phyloP scores from a whole-genome alignment of 2,797 vertebrate species.

The Phataginus tricuspis region DNA sequence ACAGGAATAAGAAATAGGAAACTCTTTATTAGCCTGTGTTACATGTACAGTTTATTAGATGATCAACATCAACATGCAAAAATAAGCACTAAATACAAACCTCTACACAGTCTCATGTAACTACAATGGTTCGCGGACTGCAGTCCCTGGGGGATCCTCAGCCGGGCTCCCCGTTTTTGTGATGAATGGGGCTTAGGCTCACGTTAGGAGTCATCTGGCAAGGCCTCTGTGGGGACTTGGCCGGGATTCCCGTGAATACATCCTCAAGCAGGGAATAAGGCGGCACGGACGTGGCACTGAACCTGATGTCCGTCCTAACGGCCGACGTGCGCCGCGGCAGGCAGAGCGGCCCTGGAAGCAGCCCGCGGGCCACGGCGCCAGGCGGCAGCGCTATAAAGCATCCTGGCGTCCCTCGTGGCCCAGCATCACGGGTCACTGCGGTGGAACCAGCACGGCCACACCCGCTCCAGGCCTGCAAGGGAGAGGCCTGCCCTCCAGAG shows the following conservation, averaged over 20 bases:
- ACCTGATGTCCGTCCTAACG: conserved; percentile 71
- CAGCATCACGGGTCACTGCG: too few relatives aligned
- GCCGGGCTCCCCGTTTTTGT: conserved; percentile 84
- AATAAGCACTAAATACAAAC: conserved; percentile 92
- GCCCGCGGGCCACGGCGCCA: too few relatives aligned
- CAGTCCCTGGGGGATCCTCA: conserved; percentile 80
- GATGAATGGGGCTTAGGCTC: conserved; percentile 82
- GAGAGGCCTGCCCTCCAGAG: too few relatives aligned
- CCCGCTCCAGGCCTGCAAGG: too few relatives aligned
- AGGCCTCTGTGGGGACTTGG: conserved; percentile 86
- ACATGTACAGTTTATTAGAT: conserved; percentile 95
- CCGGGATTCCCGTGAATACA: conserved; percentile 87
- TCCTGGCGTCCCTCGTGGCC: accelerated
- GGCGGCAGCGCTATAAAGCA: too few relatives aligned
- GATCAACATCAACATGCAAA: conserved; percentile 96
- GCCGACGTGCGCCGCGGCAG: background rate
- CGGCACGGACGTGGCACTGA: conserved; percentile 87
- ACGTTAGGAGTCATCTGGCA: conserved; percentile 84
- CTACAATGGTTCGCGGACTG: conserved; percentile 82
- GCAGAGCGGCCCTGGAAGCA: background rate
- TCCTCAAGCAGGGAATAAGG: conserved; percentile 90
- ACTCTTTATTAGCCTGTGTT: conserved; percentile 88
- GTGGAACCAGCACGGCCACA: too few relatives aligned
- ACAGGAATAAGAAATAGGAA: conserved; percentile 84
- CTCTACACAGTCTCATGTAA: conserved; percentile 87